phyloP scores from a whole-genome alignment of 2,113 vertebrate species.

The Azemiops feae region DNA sequence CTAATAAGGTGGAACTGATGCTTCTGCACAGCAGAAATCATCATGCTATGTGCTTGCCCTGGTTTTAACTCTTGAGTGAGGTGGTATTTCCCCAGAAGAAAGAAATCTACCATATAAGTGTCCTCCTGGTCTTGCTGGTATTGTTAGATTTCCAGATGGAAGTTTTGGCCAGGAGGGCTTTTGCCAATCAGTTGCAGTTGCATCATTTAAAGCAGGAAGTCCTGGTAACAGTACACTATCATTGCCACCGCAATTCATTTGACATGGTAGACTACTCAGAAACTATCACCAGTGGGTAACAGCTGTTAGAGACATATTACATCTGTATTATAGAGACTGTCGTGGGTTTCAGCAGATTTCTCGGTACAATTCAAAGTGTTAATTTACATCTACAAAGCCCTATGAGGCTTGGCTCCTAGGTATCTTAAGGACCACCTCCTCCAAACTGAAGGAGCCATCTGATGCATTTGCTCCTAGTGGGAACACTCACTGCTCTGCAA shows the following conservation, averaged over 20 bases:
- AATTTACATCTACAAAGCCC: not conserved
- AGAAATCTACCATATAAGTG: not conserved
- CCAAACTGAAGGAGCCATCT: not conserved
- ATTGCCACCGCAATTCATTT: not conserved
- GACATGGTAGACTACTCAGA: not conserved
- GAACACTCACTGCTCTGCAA: not conserved
- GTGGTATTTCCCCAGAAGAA: not conserved
- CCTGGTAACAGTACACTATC: not conserved
- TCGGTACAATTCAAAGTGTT: not conserved
- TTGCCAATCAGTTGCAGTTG: not conserved
- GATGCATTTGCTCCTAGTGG: not conserved
- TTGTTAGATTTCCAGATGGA: not conserved
- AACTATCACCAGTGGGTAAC: not conserved
- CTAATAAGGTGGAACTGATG: not conserved
- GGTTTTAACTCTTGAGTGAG: not conserved
- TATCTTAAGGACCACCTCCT: not conserved
- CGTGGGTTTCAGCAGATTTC: not conserved
- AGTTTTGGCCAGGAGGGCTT: not conserved
- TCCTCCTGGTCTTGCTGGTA: not conserved
- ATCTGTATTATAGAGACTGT: not conserved
- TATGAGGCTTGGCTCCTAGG: not conserved
- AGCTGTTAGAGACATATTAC: not conserved
- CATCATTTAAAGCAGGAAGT: not conserved
- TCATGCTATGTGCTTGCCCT: not conserved
- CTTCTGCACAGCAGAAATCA: not conserved